These are phyloP conservation scores for Tyria jacobaeae DNA, from an alignment of 2,888 invertebrate species.

Conservation along the genomic window DNA sequence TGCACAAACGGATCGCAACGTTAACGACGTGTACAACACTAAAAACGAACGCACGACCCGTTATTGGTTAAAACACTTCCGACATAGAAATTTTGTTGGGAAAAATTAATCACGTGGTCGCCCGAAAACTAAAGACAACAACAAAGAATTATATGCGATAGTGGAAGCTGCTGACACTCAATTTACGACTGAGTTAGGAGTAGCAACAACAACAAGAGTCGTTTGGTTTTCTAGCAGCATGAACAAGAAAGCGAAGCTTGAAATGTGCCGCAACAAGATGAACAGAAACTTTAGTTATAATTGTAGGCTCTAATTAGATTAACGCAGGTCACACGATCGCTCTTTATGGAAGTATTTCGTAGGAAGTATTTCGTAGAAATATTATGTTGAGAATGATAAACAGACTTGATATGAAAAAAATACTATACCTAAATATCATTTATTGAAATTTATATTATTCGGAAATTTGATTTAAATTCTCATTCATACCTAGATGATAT, in stretches of 20 bases:
- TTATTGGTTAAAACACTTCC: no score
- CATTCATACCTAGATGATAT: not conserved
- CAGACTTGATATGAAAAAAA: not conserved
- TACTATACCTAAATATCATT: no score
- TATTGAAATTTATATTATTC: not conserved
- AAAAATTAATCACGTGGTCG: no score
- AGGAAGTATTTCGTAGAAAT: not conserved
- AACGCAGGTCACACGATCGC: not conserved
- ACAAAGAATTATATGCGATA: no score
- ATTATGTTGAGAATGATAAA: not conserved
- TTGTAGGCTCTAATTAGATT: not conserved
- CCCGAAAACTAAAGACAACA: no score
- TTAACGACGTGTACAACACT: conserved; percentile 43
- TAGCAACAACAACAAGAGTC: not conserved
- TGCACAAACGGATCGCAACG: no score
- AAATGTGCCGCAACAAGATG: not conserved
- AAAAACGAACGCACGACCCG: no score
- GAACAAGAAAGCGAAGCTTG: no score
- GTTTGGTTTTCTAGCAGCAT: not conserved
- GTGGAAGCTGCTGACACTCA: no score
- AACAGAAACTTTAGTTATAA: not conserved
- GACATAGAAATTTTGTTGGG: no score
- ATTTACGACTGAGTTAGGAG: no score
- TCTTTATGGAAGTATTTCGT: not conserved
- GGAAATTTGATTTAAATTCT: not conserved